Evolutionary conservation across 2,888 invertebrate species (phyloP), one percentile per base, ranked within the genome.

Genomic region (Diarsia rubi): DNA sequence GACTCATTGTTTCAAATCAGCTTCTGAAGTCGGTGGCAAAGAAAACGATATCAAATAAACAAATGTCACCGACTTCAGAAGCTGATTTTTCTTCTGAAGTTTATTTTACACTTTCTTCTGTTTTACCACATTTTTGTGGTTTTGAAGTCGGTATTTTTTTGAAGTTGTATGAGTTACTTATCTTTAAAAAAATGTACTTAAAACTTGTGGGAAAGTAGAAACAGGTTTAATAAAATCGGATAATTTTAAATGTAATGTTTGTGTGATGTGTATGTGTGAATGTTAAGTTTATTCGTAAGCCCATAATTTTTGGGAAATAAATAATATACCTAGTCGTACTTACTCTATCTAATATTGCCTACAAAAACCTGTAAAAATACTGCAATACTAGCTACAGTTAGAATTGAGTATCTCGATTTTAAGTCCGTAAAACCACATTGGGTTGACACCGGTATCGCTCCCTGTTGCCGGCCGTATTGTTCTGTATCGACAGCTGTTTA

Each of bases 401-500:
- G n/a, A 47, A 44, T 59, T 44, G 4, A 24, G 44, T 49, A 37
- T 37, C 11, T 45, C 27, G 24, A 47, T 70, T 78, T 54, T 45
- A 27, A 47, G 19, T 69, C 37, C 60, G 71, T 52, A 42, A 76
- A 76, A 52, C 45, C 71, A 45, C 42, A 54, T 62, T 47, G 0
- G n/a, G 21, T 54, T 47, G 27, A n/a, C 31, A 49, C 49, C 24
- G 60, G 19, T 5, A 42, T 66, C 60, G 47, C 31, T 54, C 66
- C 47, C 21, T 62, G 47, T 62, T 19, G 27, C 8, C 21, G n/a
- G 42, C 49, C 62, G n/a, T 73, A 80, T 78, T 60, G 80, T 78
- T 73, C 37, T 1, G 27, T 70, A 57, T 68, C 59, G 54, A 47
- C 68, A 16, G 54, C 60, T 49, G 54, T 83, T 72, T 83, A 72